phyloP scores from a whole-genome alignment of 2,888 invertebrate species.

The Conomelus anceps region DNA sequence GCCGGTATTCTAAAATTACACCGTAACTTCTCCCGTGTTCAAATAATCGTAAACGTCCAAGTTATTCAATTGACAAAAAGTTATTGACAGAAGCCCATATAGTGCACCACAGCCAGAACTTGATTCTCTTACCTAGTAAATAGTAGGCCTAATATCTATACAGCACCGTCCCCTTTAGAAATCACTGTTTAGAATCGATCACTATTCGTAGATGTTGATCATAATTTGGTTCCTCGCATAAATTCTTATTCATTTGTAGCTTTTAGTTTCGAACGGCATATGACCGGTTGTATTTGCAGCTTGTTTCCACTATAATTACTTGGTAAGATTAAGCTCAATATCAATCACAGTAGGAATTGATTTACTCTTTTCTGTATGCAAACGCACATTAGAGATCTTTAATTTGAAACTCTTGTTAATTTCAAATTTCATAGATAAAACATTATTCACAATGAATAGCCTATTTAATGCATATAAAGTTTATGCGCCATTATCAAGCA shows the following conservation, averaged over 20 bases:
- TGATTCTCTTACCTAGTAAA: no score
- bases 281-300: background rate
- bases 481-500: no score
- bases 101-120: no score
- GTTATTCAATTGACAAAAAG: no score
- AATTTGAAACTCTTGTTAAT: background rate
- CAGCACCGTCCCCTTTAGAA: no score
- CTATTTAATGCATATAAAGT: background rate
- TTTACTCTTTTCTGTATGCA: background rate
- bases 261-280: background rate
- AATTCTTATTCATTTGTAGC: background rate
- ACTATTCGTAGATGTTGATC: no score
- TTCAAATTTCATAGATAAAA: background rate
- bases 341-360: background rate
- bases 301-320: background rate
- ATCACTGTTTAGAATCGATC: no score
- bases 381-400: background rate
- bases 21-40: no score
- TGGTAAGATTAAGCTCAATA: background rate
- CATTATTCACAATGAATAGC: background rate
- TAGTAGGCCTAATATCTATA: no score
- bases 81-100: no score
- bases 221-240: background rate
- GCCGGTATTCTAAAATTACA: no score
- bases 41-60: no score